A percentile compares a stretch with the other conserved stretches of the same genome.
Conservation (phyloP, 2,888 invertebrate genomes). For the Kuschelorhynchus macadamiae region DNA sequence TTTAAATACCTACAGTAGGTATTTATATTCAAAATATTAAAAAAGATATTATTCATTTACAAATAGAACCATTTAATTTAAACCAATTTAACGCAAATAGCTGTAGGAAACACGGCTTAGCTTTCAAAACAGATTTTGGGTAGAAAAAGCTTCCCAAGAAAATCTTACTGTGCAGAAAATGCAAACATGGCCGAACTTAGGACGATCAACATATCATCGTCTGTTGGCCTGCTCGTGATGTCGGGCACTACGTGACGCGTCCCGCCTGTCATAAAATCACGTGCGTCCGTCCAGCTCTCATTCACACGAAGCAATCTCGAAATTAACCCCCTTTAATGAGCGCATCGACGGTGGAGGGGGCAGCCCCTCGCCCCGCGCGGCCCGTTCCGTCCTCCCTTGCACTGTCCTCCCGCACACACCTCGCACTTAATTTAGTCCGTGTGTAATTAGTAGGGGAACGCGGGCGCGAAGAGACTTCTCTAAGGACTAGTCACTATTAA, state of each 20-base stretch:
- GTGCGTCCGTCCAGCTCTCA: constrained; percentile 54
- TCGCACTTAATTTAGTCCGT: constrained; percentile 59
- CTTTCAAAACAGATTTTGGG: no score
- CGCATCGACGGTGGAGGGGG: constrained; percentile 53
- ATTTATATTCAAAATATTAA: no score
- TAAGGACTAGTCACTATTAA: constrained; percentile 40
- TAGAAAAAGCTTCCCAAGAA: constrained; percentile 9
- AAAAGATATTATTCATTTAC: no score
- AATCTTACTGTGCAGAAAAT: constrained; percentile 27
- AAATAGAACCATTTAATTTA: no score
- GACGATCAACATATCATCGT: constrained; percentile 13
- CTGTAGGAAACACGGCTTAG: no score
- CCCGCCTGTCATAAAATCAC: constrained; percentile 51
- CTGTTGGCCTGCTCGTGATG: not conserved
- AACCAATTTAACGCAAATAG: no score
- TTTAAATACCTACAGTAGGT: no score
- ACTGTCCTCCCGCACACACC: constrained; percentile 47
- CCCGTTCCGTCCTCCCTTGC: constrained; percentile 50
- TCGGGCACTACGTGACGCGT: constrained; percentile 21
- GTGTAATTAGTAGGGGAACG: constrained; percentile 49
- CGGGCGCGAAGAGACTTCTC: constrained; percentile 36
- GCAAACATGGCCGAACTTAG: constrained; percentile 26
- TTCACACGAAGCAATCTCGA: constrained; percentile 54
- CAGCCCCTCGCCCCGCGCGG: constrained; percentile 48
- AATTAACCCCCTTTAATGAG: constrained; percentile 58